phyloP scores from a whole-genome alignment of 2,113 vertebrate species.

The Puffinus mauretanicus region DNA sequence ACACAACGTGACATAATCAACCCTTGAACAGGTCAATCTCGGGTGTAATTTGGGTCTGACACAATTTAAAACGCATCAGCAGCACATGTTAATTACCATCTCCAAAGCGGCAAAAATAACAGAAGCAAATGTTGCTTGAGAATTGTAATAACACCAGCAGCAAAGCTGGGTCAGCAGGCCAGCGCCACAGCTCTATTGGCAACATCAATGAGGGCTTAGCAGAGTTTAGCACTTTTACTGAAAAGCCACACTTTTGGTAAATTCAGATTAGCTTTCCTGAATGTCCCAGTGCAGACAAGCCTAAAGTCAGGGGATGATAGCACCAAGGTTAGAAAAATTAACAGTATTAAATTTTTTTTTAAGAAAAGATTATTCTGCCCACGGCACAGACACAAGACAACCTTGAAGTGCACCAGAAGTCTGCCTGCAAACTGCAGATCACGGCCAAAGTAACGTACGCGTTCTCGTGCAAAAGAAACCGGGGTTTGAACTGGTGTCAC shows the following conservation, averaged over 20 bases:
- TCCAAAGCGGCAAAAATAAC: background rate
- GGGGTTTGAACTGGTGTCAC: fast-evolving
- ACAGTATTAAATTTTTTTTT: background rate
- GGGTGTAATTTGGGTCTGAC: background rate
- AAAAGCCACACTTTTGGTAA: background rate
- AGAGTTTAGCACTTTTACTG: background rate
- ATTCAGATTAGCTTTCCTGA: background rate
- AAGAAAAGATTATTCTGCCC: background rate
- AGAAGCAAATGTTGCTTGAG: background rate
- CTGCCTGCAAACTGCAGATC: background rate
- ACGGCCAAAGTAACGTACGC: fast-evolving
- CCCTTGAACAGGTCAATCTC: background rate
- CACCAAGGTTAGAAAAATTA: background rate
- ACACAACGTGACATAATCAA: background rate
- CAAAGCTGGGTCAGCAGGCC: fast-evolving
- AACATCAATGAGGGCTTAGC: fast-evolving
- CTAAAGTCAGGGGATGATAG: background rate
- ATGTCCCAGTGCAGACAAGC: background rate
- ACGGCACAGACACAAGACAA: background rate
- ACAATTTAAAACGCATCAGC: background rate
- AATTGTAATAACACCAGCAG: fast-evolving
- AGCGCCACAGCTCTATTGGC: background rate
- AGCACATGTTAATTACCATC: background rate
- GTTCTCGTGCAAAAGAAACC: background rate
- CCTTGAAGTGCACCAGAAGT: background rate